Base-by-base conservation (phyloP, 2,888 invertebrate genomes). In the Caenorhabditis sp. region DNA sequence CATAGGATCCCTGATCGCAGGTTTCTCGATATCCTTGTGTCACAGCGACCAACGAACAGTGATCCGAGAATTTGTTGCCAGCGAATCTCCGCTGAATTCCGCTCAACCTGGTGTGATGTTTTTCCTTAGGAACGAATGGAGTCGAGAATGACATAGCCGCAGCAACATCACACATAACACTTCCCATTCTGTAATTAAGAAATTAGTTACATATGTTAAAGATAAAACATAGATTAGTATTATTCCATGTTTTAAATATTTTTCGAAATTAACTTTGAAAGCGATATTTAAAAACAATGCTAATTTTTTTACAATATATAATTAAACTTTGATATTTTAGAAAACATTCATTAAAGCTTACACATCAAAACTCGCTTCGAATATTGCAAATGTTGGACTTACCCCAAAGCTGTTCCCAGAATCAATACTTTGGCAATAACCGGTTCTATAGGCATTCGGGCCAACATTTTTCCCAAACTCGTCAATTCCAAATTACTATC, bases 341-440 rank as follows among this genome's bases (percentile, higher is more conserved):
- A n/a, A n/a, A n/a, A n/a, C n/a, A n/a, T n/a, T n/a, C n/a, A n/a
- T n/a, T n/a, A n/a, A n/a, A n/a, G n/a, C n/a, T n/a, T n/a, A n/a
- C n/a, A n/a, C n/a, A n/a, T n/a, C n/a, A n/a, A n/a, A n/a, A n/a
- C n/a, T n/a, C n/a, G n/a, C n/a, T n/a, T n/a, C n/a, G 20, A 26
- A 12, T 94, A 93, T 56, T 95, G 90, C 0, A 96, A 93, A 88
- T 96, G 96, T 0, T 43, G 12, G 95, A 74, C 43, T 43, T 2
- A 43, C 43, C 87, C 88, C 85, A 97, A 93, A 66, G 95, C 92
- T 79, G 93, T 93, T n/a, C 95, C 95, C 12, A 97, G 90, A 38
- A 99, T 93, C 91, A 96, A 92, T 94, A 96, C 96, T 90, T 96
- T 97, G 21, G 97, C 99, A 7, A 99, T 91, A 0, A 95, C 92